phyloP scores from a whole-genome alignment of 1,140 invertebrate genomes.

The Parapsyche elsis region DNA sequence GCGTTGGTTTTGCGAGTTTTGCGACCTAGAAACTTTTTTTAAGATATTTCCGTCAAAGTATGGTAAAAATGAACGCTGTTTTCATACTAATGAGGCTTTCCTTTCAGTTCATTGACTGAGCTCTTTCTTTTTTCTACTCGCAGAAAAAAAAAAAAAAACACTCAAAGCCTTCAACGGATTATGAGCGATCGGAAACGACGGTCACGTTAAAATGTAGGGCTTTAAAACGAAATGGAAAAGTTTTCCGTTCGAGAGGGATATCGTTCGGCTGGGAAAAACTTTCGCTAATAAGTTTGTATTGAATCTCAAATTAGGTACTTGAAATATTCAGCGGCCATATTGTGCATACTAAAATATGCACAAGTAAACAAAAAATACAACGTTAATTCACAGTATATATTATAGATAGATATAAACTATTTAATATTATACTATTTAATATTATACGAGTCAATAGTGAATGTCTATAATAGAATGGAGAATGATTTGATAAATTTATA shows the following conservation, averaged over 20 bases:
- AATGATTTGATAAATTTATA: background rate
- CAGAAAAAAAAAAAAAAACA: constrained; percentile 10
- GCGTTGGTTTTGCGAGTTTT: background rate
- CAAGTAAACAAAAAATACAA: too few relatives aligned
- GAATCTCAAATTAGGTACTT: constrained; percentile 6
- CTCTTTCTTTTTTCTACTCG: background rate
- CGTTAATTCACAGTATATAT: too few relatives aligned
- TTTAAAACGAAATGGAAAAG: constrained; percentile 26
- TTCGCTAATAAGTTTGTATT: constrained; percentile 29
- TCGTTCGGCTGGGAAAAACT: background rate
- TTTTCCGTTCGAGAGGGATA: background rate
- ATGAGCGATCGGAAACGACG: constrained; percentile 24
- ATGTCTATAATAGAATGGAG: background rate
- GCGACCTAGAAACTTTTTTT: constrained; percentile 12
- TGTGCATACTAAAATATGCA: too few relatives aligned
- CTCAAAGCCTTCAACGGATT: constrained; percentile 28
- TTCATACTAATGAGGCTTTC: constrained; percentile 32
- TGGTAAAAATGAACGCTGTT: constrained; percentile 16
- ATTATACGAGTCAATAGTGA: too few relatives aligned
- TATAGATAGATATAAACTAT: too few relatives aligned
- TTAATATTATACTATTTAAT: too few relatives aligned
- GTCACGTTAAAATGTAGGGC: constrained; percentile 26
- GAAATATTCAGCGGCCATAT: constrained; percentile 6
- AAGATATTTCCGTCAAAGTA: background rate
- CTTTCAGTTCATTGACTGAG: constrained; percentile 14